phyloP scores from a whole-genome alignment of 2,888 invertebrate species.

The Heliconius sara region DNA sequence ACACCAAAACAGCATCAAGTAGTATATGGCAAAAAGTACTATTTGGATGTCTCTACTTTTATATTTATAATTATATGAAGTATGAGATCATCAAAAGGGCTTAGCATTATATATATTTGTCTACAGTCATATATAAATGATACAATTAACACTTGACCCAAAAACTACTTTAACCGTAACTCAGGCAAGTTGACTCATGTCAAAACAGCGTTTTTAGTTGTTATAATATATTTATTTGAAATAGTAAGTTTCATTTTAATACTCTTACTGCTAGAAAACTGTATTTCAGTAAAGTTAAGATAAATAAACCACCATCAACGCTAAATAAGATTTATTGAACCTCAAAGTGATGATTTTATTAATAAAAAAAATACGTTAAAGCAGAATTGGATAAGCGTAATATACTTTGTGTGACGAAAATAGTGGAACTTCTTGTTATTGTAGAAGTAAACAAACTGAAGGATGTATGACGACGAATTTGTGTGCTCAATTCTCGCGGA shows the following conservation, averaged over 20 bases:
- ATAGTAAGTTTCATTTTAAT: neutral
- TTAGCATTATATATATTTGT: neutral
- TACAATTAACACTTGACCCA: constrained; percentile 2
- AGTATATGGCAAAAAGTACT: neutral
- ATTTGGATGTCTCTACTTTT: neutral
- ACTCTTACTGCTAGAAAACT: neutral
- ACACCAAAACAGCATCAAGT: neutral
- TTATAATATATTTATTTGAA: neutral
- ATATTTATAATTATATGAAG: too few relatives aligned
- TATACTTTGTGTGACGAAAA: neutral
- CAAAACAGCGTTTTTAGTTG: neutral
- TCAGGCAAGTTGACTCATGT: neutral
- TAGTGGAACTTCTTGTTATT: neutral
- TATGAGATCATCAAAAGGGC: constrained; percentile 13
- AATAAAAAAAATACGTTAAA: neutral
- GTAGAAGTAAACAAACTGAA: neutral
- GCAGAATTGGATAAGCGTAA: neutral
- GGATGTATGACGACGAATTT: neutral
- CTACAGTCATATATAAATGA: neutral
- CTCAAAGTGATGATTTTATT: neutral
- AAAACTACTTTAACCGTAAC: neutral
- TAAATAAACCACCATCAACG: neutral
- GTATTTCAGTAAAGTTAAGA: neutral
- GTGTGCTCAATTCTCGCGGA: constrained; percentile 45
- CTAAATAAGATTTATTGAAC: neutral